Evolutionary conservation across 2,797 vertebrate species (phyloP).

Genomic region (Poeciliopsis gracilis): DNA sequence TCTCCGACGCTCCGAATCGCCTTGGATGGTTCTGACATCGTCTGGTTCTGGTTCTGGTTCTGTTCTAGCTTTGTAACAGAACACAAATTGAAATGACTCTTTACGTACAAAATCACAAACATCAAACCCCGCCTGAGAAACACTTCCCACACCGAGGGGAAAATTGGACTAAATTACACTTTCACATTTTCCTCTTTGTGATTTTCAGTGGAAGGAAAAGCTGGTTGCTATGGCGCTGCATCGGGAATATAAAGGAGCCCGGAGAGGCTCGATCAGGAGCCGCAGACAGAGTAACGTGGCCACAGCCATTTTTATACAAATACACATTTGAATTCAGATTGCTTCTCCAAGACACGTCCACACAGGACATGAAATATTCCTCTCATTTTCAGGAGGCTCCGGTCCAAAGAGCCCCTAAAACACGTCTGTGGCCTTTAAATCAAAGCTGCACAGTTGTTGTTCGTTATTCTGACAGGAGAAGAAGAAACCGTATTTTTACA

Average conservation of each 20-base stretch:
- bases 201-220: neutral
- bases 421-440: conserved; percentile 3
- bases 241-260: conserved; percentile 1
- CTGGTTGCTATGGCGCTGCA: conserved; percentile 3
- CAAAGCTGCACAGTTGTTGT: neutral
- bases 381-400: neutral
- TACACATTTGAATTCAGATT: conserved; percentile 4
- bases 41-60: neutral
- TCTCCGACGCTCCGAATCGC: neutral
- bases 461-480: conserved; percentile 13
- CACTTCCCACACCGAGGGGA: neutral
- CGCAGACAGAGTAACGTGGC: neutral
- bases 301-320: conserved; percentile 2
- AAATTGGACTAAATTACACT: conserved; percentile 15
- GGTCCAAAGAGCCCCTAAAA: neutral
- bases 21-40: neutral
- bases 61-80: too few species aligned
- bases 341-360: neutral
- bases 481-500: neutral
- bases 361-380: neutral
- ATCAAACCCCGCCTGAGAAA: neutral
- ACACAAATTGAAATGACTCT: neutral
- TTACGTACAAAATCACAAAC: conserved; percentile 3
- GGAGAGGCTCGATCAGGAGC: neutral
- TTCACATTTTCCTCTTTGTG: conserved; percentile 14